Evolutionary conservation across 2,888 invertebrate genomes (phyloP).

Genomic region (Laothoe populi): DNA sequence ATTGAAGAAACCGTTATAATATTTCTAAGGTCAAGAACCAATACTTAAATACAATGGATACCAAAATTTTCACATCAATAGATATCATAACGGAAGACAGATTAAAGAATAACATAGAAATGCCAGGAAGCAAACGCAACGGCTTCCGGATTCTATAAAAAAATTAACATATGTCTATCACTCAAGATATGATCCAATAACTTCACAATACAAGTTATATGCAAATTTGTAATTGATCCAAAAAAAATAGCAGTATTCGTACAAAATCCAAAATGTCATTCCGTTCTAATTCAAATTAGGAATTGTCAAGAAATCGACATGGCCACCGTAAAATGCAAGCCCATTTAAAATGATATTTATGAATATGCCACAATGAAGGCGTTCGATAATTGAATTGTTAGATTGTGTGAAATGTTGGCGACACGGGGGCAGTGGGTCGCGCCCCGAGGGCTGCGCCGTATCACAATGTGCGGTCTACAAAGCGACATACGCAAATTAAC

Average conservation of each 20-base stretch:
- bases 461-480: conserved; percentile 75
- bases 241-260: conserved; percentile 47
- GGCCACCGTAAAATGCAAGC: conserved; percentile 65
- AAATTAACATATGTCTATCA: conserved; percentile 82
- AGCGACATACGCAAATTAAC: conserved; percentile 81
- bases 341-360: conserved; percentile 66
- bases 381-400: conserved; percentile 75
- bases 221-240: conserved; percentile 77
- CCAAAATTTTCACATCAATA: conserved; percentile 69
- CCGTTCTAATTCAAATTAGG: conserved; percentile 69
- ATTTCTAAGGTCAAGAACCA: conserved; percentile 64
- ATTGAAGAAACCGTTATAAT: conserved; percentile 61
- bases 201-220: conserved; percentile 63
- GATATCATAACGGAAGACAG: conserved; percentile 69
- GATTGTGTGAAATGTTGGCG: conserved; percentile 61
- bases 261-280: conserved; percentile 55
- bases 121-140: conserved; percentile 48
- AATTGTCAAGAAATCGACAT: conserved; percentile 63
- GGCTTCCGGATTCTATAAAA: conserved; percentile 56
- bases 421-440: conserved; percentile 78
- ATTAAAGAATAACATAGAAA: conserved; percentile 78
- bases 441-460: conserved; percentile 65
- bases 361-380: conserved; percentile 63
- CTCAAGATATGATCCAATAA: conserved; percentile 76
- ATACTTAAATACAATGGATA: conserved; percentile 46